Base-by-base conservation (phyloP, 2,888 invertebrate genomes). In the Pollenia labialis region DNA sequence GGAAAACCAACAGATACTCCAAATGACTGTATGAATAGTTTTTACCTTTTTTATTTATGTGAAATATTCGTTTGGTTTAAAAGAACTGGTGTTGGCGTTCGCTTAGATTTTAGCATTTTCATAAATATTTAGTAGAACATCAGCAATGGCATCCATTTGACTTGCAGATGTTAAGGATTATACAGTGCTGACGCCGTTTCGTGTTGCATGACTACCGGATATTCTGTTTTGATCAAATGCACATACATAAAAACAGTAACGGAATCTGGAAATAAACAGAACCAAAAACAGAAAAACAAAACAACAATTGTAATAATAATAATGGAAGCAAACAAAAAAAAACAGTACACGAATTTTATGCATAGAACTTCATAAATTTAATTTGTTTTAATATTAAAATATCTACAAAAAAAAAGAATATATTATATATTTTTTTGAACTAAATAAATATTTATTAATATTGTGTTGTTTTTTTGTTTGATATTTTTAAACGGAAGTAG, bases 181-280 rank as follows among this genome's bases (percentile, higher is more conserved):
- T 75, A 40, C 18, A 46, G 44, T 40, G 69, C 40, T 60, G 75
- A 52, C 68, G 83, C 87, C 42, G 50, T 46, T 60, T 79, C 92
- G 89, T 92, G 92, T 89, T 95, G 95, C 95, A 95, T 95, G 64
- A 95, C 95, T 10, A 95, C 95, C 87, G 95, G 95, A 89, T 95
- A 93, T 93, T 95, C 95, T 90, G 96, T 96, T 92, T 97, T 97
- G 90, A 97, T 95, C 90, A 97, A 96, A 94, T 97, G 97, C 85
- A 97, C 96, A 90, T 97, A 95, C 90, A 97, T 96, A 94, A 97
- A 95, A 90, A 97, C 96, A 89, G 96, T 96, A 85, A 96, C 96
- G 84, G 96, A 96, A 93, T 96, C 96, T 94, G 95, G 6, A 79
- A 58, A 69, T 48, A 69, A 11, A 79, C 46, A 56, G 18, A 40